These are phyloP conservation scores for Patella ulyssiponensis DNA, from an alignment of 2,888 invertebrate species.

Conservation along the genomic window DNA sequence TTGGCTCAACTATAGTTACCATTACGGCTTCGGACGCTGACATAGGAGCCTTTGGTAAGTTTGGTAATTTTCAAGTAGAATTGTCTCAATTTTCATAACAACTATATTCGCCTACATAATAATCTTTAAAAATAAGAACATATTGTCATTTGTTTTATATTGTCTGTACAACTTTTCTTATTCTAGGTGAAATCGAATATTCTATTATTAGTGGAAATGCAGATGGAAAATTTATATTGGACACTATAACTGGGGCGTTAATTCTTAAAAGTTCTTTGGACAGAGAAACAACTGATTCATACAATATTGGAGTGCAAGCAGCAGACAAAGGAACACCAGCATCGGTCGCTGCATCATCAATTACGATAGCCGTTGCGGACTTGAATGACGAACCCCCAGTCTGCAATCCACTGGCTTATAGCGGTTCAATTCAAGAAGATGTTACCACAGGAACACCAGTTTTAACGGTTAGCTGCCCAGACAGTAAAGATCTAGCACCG, in stretches of 20 bases:
- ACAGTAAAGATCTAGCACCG: conserved; percentile 41
- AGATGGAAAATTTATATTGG: conserved; percentile 47
- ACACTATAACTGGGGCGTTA: conserved; percentile 45
- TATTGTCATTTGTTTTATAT: no score
- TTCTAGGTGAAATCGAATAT: conserved; percentile 50
- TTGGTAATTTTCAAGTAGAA: no score
- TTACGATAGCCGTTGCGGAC: conserved; percentile 39
- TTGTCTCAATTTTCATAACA: no score
- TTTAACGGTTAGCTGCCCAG: conserved; percentile 36
- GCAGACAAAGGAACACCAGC: conserved; percentile 49
- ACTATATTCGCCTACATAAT: no score
- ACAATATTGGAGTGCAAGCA: conserved; percentile 49
- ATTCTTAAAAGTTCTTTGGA: conserved; percentile 44
- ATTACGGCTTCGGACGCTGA: conserved; percentile 52
- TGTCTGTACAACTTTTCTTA: neutral
- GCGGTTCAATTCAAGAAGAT: conserved; percentile 40
- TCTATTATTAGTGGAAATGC: conserved; percentile 48
- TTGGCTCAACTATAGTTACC: conserved; percentile 36
- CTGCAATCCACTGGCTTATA: conserved; percentile 37
- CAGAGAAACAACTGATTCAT: conserved; percentile 43
- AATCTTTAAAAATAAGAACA: no score
- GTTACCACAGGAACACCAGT: conserved; percentile 39
- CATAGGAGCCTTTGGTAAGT: conserved; percentile 35
- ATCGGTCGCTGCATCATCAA: conserved; percentile 33
- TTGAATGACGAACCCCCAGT: conserved; percentile 50